Base-by-base conservation (phyloP, 1,140 invertebrate species). In the Drosophila chauvacae region DNA sequence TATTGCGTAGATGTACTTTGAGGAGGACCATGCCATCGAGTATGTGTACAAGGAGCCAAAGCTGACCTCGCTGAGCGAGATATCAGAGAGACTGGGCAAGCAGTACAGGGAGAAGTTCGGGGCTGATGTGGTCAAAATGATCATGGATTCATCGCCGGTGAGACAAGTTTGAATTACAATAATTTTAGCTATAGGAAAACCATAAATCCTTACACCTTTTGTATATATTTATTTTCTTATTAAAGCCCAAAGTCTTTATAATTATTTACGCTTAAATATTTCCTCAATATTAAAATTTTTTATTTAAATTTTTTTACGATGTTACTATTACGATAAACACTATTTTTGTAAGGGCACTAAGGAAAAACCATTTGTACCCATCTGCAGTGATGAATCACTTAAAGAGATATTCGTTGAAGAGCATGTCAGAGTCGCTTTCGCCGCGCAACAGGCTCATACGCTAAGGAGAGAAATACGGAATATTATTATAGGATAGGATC, bases 31-130 rank as follows among this genome's bases (percentile, higher is more conserved):
- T 91, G 96, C 96, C 3, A 94, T 97, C 26, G 97, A 99, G 87
- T 99, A 97, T 88, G 96, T 99, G 71, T 99, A 99, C 87, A 98
- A 98, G 92, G 98, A 99, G 92, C 98, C 98, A 0, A 98, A 98
- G 93, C 94, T 99, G 4, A 99, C 98, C 4, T 96, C 97, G 2
- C 93, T 99, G 7, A 96, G 97, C 65, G 98, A 99, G 93, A 97
- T 99, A 66, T 98, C 97, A 4, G 97, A 98, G 86, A 94, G 97
- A 57, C 93, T 97, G 11, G 93, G 95, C 42, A 95, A 94, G 69
- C 95, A 96, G 57, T 98, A 97, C 93, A 95, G 95, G 77, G 96
- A 97, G 57, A 98, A 98, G 92, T 98, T 97, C 93, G 97, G 97
- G 3, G 92, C 93, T 35, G 97, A 97, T 70, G 95, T 95, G 72